These are phyloP conservation scores for Eucidaris tribuloides DNA, from an alignment of 35 echinoderm and acorn worm species.

Conservation along the genomic window DNA sequence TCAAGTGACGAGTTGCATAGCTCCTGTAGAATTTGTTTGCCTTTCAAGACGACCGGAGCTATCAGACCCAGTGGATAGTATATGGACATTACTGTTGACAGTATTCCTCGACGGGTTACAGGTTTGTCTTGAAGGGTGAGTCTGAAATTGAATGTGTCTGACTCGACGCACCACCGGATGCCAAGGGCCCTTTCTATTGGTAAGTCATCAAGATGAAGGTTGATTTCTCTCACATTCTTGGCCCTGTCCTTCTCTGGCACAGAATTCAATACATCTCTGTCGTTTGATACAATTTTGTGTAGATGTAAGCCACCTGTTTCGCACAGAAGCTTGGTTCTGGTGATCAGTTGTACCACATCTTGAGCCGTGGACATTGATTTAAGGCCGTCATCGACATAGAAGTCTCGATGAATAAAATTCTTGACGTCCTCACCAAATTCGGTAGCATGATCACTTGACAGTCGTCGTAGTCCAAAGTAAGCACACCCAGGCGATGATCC, in stretches of 20 bases:
- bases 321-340: not conserved
- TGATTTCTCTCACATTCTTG: not conserved
- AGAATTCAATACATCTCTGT: conserved; percentile 15
- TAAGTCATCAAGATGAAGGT: conserved; percentile 18
- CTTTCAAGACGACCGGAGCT: conserved; percentile 31
- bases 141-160: conserved; percentile 52
- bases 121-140: conserved; percentile 19
- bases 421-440: conserved; percentile 1
- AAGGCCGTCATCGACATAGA: conserved; percentile 63
- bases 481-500: conserved; percentile 39
- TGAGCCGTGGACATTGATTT: not conserved
- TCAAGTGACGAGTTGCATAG: conserved; percentile 9
- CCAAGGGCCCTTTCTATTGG: conserved; percentile 58
- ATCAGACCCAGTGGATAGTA: conserved; percentile 60
- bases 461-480: conserved; percentile 17
- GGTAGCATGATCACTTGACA: not conserved
- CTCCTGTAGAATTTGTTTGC: conserved; percentile 38
- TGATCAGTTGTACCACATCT: conserved; percentile 10
- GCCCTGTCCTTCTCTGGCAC: conserved; percentile 40
- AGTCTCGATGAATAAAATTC: conserved; percentile 52
- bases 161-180: conserved; percentile 48
- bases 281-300: conserved; percentile 38
- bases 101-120: conserved; percentile 1
- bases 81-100: conserved; percentile 48
- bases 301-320: conserved; percentile 24